A percentile compares a stretch with the other conserved stretches of the same genome.
Conservation (phyloP, 2,888 invertebrate species). For the Tinea trinotella region DNA sequence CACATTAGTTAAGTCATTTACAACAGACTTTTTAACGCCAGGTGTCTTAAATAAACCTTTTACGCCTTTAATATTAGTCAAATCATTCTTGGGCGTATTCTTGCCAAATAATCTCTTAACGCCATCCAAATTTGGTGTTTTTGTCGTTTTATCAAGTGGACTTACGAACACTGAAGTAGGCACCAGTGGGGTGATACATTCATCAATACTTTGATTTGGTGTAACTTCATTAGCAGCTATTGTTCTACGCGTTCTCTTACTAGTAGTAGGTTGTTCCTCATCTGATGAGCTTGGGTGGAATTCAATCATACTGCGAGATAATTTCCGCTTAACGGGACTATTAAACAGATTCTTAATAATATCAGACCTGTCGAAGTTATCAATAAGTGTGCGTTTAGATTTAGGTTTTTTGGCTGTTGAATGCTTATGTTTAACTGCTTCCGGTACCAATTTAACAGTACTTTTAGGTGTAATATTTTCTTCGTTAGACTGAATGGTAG, state of each 20-base stretch:
- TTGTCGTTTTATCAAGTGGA: constrained; percentile 39
- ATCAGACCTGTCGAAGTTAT: constrained; percentile 52
- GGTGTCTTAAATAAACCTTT: constrained; percentile 36
- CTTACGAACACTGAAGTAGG: constrained; percentile 42
- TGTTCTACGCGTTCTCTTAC: constrained; percentile 29
- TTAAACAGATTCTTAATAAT: constrained; percentile 58
- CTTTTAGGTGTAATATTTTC: constrained; percentile 52
- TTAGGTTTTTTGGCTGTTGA: constrained; percentile 63
- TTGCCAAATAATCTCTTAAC: constrained; percentile 39
- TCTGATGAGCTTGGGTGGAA: constrained; percentile 42
- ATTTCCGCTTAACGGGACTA: constrained; percentile 60
- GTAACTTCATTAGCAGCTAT: constrained; percentile 30
- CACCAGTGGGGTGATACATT: constrained; percentile 33
- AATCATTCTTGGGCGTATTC: constrained; percentile 38
- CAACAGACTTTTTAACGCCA: constrained; percentile 34
- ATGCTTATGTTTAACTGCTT: constrained; percentile 42
- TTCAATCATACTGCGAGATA: constrained; percentile 64
- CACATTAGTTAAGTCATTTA: constrained; percentile 38
- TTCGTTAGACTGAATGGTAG: constrained; percentile 26
- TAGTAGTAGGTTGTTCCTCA: constrained; percentile 31
- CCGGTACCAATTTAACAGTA: constrained; percentile 41
- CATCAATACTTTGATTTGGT: constrained; percentile 33
- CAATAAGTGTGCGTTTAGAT: constrained; percentile 59
- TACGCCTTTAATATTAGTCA: constrained; percentile 38
- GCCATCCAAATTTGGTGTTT: constrained; percentile 37